These are phyloP conservation scores for Eustalomyia histrio DNA, from an alignment of 2,888 invertebrate genomes.

Conservation along the genomic window DNA sequence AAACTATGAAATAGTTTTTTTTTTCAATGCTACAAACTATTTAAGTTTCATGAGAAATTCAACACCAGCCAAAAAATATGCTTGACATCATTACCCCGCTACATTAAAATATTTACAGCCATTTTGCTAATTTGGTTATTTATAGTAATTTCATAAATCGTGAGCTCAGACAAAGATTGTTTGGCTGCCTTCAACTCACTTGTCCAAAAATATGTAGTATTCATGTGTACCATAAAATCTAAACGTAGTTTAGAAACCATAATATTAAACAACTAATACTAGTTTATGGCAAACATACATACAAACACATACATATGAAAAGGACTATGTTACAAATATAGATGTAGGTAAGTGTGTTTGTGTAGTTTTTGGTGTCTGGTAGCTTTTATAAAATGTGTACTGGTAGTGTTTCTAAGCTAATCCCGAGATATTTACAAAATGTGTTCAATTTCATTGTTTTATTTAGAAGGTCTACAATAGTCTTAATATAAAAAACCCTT, in stretches of 20 bases:
- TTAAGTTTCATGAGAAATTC: slow-evolving; percentile 62
- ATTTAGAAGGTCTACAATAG: slow-evolving; percentile 39
- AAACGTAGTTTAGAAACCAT: slow-evolving; percentile 52
- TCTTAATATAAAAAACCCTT: slow-evolving; percentile 43
- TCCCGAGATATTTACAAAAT: slow-evolving; percentile 65
- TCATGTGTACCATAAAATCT: background rate
- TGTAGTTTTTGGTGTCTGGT: slow-evolving; percentile 51
- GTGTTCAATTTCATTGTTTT: slow-evolving; percentile 66
- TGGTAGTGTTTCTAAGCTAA: slow-evolving; percentile 58
- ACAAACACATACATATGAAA: background rate
- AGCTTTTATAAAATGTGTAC: slow-evolving; percentile 31
- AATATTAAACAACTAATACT: slow-evolving; percentile 45
- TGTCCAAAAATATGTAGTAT: slow-evolving; percentile 42
- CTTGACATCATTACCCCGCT: background rate
- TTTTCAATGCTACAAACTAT: slow-evolving; percentile 15
- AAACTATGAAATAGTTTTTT: slow-evolving; percentile 24
- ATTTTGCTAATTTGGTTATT: slow-evolving; percentile 69
- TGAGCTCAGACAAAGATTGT: slow-evolving; percentile 75
- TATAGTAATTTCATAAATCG: slow-evolving; percentile 79
- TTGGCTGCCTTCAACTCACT: slow-evolving; percentile 18
- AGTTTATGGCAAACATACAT: slow-evolving; percentile 7
- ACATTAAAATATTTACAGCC: slow-evolving; percentile 45
- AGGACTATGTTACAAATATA: too few relatives aligned
- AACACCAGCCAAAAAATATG: slow-evolving; percentile 61
- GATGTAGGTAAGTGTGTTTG: background rate